Conservation (phyloP, 2,113 vertebrate species). For the Oryctolagus cuniculus region mOryCun1.1 NC_091438.1:41817001-41817500, state of each 20-base stretch:
- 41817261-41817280: neutral
- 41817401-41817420: too few species aligned
- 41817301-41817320: constrained; percentile 17
- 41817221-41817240: neutral
- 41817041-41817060: neutral
- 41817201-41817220: neutral
- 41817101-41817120: neutral
- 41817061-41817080: neutral
- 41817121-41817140: neutral
- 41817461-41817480: too few species aligned
- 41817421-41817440: too few species aligned
- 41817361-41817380: too few species aligned
- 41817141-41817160: neutral
- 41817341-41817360: too few species aligned
- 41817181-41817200: neutral
- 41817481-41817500: too few species aligned
- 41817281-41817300: neutral
- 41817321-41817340: too few species aligned
- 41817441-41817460: too few species aligned
- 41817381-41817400: too few species aligned
- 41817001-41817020: neutral
- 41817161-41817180: neutral
- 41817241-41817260: neutral
- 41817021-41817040: neutral
- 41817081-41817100: neutral